Conservation (phyloP, 2,113 vertebrate species). For the Coptodon rendalli region DNA sequence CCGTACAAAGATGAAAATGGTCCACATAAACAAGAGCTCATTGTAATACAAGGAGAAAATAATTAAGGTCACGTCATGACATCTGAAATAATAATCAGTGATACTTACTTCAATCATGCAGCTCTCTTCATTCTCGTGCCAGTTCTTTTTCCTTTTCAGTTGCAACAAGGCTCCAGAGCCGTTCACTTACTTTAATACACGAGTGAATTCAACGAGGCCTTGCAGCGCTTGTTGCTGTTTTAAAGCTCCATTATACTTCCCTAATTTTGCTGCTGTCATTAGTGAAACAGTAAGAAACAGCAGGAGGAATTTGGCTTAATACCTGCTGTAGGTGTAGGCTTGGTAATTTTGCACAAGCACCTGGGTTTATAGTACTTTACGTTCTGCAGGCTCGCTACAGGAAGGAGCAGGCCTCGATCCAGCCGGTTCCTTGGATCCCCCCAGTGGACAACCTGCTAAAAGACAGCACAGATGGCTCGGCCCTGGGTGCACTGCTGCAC, state of each 20-base stretch:
- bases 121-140: background rate
- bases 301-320: background rate
- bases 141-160: background rate
- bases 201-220: background rate
- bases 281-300: background rate
- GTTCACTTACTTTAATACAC: background rate
- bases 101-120: background rate
- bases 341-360: background rate
- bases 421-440: constrained; percentile 87
- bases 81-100: background rate
- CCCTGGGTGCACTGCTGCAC: constrained; percentile 86
- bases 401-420: constrained; percentile 84
- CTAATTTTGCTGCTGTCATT: background rate
- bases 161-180: background rate
- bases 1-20: background rate
- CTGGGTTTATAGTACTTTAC: background rate
- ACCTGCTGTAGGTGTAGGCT: background rate
- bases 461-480: constrained; percentile 89
- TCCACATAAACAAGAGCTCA: background rate
- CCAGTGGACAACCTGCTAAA: constrained; percentile 91
- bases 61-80: background rate
- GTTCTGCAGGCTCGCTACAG: constrained; percentile 85
- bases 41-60: background rate
- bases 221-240: background rate
- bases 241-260: background rate